Evolutionary conservation across 2,797 vertebrate species (phyloP), one percentile per base, ranked within the genome.

Genomic region (Helicolenus hilgendorfi): DNA sequence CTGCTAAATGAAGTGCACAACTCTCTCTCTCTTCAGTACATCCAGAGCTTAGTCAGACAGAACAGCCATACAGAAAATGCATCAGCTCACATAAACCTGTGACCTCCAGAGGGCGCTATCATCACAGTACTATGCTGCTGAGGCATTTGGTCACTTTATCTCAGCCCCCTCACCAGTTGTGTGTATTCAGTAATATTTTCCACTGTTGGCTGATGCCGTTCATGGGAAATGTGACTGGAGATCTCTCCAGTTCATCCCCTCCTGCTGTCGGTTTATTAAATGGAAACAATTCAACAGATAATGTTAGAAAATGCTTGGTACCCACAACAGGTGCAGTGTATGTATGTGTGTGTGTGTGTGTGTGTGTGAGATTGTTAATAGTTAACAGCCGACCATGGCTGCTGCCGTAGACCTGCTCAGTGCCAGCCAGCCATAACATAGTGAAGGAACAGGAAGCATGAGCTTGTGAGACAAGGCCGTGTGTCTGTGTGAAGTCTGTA

Each of bases 341-440:
- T 22, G 35, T 31, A 26, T 33, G 33, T 20, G 73, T 11, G 31
- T 63, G 33, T 36, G 1, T n/a, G n/a, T n/a, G n/a, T n/a, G n/a
- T n/a, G n/a, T n/a, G n/a, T n/a, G n/a, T n/a, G 73, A 6, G 31
- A 33, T 29, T 11, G 33, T 53, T 45, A 33, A 59, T 69, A 38
- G 41, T 58, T 65, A 22, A 36, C 26, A 59, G 36, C 15, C 11
- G 5, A 20, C 68, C 18, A 7, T 14, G 4, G 56, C 20, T 49
- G 35, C 10, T 68, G 29, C 41, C 7, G 2, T 45, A 63, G 20
- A 63, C 26, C 31, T 56, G 8, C 11, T 18, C 11, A 7, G 35
- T 13, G 49, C 18, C 13, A 53, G 49, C 20, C 36, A 81, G 81
- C 7, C 78, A 84, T 65, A 82, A 76, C 64, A 84, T 35, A 68